A percentile compares a stretch with the other conserved stretches of the same genome.
These are phyloP conservation scores for Cariama cristata DNA, from an alignment of 2,113 vertebrate species.

Conservation along the genomic window DNA sequence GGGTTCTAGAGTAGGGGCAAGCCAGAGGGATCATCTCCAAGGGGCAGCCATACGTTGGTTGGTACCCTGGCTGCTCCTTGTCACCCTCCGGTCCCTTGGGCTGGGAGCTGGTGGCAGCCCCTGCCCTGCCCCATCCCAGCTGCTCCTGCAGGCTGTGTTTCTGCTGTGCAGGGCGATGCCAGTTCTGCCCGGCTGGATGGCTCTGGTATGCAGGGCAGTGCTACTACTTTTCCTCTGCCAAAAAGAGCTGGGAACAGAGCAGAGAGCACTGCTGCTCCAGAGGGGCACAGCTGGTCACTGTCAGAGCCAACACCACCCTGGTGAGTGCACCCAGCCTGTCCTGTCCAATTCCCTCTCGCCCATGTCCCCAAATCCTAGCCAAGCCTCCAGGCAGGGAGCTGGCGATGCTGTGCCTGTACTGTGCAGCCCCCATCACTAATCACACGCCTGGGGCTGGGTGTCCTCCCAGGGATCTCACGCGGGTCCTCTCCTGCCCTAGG, in stretches of 20 bases:
- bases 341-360: neutral
- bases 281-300: neutral
- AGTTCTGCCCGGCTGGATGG: slow-evolving; percentile 12
- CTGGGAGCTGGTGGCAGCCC: neutral
- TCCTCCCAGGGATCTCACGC: rapidly evolving
- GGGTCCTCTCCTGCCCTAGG: neutral
- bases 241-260: slow-evolving; percentile 41
- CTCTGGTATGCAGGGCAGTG: neutral
- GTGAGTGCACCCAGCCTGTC: neutral
- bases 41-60: neutral
- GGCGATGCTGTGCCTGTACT: neutral
- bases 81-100: neutral
- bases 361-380: neutral
- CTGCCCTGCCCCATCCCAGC: neutral
- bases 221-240: slow-evolving; percentile 51
- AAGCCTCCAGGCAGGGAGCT: neutral
- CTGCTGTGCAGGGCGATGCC: neutral
- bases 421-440: no score
- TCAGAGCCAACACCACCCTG: slow-evolving; percentile 12
- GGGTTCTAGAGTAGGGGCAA: neutral
- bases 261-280: slow-evolving; percentile 38
- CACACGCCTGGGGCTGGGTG: rapidly evolving
- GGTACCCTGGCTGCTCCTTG: neutral
- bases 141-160: neutral
- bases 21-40: rapidly evolving